Percentiles rank a stretch among this genome's conserved stretches.
Evolutionary conservation across 2,797 vertebrate genomes (phyloP).

Genomic region (Margarornis squamiger): DNA sequence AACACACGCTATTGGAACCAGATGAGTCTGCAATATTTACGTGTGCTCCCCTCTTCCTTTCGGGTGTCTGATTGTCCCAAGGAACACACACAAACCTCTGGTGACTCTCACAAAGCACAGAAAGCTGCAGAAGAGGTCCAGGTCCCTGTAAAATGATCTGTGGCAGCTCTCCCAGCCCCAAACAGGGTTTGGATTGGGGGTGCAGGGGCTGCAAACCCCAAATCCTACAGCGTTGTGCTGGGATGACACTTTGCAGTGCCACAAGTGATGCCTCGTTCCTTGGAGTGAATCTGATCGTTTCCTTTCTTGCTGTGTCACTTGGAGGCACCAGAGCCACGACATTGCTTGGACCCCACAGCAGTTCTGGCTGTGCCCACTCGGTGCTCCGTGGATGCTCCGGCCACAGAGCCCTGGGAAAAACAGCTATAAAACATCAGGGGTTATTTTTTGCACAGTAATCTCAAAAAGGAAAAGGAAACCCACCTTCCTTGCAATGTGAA

Average conservation of each 20-base stretch:
- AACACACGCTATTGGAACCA: slow-evolving; percentile 71
- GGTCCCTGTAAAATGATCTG: accelerated
- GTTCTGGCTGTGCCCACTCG: accelerated
- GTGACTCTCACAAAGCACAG: neutral
- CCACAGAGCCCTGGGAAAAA: accelerated
- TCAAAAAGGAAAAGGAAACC: neutral
- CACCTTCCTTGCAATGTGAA: accelerated
- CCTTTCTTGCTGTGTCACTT: neutral
- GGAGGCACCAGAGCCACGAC: neutral
- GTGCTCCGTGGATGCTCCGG: accelerated
- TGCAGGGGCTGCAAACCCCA: neutral
- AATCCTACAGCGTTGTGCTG: neutral
- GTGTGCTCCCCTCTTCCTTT: neutral
- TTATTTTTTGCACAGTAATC: neutral
- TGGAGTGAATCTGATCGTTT: accelerated
- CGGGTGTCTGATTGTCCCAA: slow-evolving; percentile 36
- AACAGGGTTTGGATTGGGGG: neutral
- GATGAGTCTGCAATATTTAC: slow-evolving; percentile 37
- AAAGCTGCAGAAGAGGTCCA: neutral
- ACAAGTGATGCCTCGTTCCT: neutral
- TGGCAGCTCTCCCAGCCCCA: neutral
- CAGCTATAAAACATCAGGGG: neutral
- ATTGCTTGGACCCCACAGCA: too few relatives aligned
- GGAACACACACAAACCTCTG: neutral
- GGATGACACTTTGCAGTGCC: neutral